Conservation (phyloP, 1,140 invertebrate species). For the Heliothis subflexa region DNA sequence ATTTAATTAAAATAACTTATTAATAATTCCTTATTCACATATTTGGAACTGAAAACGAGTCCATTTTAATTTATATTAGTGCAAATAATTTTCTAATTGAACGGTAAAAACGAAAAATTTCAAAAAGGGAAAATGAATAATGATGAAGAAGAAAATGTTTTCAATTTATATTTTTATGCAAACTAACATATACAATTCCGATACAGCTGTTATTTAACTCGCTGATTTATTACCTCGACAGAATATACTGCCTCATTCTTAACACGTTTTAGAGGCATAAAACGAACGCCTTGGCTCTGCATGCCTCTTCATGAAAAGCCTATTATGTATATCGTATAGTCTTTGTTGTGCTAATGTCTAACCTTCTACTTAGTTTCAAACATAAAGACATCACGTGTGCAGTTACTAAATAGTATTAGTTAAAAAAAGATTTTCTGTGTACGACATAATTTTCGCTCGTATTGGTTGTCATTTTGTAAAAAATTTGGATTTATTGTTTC, state of each 20-base stretch:
- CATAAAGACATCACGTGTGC: not conserved
- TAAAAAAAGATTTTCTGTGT: slow-evolving; percentile 1
- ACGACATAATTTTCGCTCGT: not conserved
- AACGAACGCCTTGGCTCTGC: not conserved
- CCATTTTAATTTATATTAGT: no score
- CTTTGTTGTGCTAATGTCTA: slow-evolving; percentile 31
- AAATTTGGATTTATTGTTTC: not conserved
- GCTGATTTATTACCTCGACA: no score
- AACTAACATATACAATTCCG: no score
- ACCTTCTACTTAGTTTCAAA: not conserved
- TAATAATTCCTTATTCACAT: no score
- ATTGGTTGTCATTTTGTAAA: not conserved
- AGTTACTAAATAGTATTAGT: not conserved
- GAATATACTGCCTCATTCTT: not conserved
- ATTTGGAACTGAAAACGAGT: no score
- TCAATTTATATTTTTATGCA: no score
- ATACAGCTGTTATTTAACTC: no score
- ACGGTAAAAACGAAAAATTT: no score
- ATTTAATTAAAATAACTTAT: no score
- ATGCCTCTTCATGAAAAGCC: not conserved
- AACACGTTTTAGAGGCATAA: not conserved
- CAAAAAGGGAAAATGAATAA: no score
- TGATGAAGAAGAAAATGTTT: no score
- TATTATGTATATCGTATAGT: not conserved
- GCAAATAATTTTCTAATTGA: no score